Evolutionary conservation across 1,140 invertebrate genomes (phyloP).

Genomic region (Planococcus citri): DNA sequence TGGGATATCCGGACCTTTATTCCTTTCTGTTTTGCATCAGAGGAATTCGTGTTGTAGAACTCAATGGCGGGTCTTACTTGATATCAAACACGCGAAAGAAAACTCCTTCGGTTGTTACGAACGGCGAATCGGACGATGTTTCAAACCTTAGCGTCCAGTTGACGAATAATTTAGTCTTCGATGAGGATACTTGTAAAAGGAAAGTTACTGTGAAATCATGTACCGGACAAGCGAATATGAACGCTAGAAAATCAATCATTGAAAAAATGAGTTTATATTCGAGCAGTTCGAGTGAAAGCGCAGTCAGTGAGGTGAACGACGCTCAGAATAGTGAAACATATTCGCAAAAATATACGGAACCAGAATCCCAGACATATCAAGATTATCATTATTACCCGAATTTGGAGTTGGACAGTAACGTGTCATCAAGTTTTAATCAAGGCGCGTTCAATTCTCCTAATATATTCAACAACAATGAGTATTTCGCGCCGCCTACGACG

Average conservation of each 20-base stretch:
- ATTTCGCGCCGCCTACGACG: neutral
- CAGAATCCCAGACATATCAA: too few relatives aligned
- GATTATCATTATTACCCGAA: too few relatives aligned
- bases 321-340: neutral
- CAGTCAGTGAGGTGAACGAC: neutral
- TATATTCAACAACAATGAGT: neutral
- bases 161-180: neutral
- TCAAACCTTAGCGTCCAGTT: neutral
- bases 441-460: neutral
- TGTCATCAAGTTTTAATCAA: neutral
- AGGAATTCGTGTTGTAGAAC: neutral
- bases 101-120: neutral
- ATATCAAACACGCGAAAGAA: neutral
- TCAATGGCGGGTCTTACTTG: neutral
- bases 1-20: neutral
- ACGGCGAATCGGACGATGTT: neutral
- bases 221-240: neutral
- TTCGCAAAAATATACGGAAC: neutral
- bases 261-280: neutral
- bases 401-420: too few relatives aligned
- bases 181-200: neutral
- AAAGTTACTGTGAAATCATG: neutral
- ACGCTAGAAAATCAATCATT: neutral
- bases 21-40: neutral
- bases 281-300: neutral